Conservation (phyloP, 2,888 invertebrate species). For the Chaetogeoica ovagalla region DNA sequence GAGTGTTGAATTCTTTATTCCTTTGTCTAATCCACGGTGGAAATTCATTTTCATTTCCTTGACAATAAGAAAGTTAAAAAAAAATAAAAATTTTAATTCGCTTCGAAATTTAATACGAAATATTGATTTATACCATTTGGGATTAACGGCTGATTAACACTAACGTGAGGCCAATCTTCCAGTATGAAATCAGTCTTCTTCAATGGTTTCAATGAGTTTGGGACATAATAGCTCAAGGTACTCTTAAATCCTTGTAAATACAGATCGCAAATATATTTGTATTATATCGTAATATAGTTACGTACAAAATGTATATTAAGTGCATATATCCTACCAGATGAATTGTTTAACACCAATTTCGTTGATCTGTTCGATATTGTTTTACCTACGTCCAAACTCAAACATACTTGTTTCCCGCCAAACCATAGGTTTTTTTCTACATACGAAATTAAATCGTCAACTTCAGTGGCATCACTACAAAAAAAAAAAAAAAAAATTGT, state of each 20-base stretch:
- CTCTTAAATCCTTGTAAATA: neutral
- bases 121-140: neutral
- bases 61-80: neutral
- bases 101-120: neutral
- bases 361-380: slow-evolving; percentile 13
- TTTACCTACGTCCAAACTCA: slow-evolving; percentile 10
- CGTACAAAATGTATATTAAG: neutral
- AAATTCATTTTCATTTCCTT: slow-evolving; percentile 9
- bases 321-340: neutral
- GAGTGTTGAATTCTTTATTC: neutral
- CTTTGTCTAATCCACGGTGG: slow-evolving; percentile 1
- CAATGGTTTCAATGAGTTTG: neutral
- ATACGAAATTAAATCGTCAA: neutral
- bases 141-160: neutral
- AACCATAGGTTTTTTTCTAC: slow-evolving; percentile 6
- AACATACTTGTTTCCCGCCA: slow-evolving; percentile 6
- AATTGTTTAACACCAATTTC: slow-evolving; percentile 18
- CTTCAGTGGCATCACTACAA: neutral
- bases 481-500: neutral
- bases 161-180: slow-evolving; percentile 16
- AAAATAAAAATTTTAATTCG: neutral
- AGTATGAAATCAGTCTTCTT: slow-evolving; percentile 25
- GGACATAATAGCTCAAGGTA: neutral
- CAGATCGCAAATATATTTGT: neutral
- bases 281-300: neutral